Conservation (phyloP, 2,797 vertebrate genomes). For the Anguilla anguilla region DNA sequence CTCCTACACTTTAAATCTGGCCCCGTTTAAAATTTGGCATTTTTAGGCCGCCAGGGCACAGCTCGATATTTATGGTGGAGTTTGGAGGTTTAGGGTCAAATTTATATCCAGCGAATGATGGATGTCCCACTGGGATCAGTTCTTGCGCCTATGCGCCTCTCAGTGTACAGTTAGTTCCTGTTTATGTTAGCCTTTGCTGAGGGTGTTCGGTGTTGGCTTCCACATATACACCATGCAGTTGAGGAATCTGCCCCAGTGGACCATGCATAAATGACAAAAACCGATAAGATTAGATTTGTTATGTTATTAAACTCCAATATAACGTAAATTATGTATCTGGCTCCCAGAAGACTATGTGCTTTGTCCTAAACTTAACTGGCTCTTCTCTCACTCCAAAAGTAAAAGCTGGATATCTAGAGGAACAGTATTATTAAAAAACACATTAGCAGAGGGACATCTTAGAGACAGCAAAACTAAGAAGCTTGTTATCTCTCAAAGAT, state of each 20-base stretch:
- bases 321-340: no score
- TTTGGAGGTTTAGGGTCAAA: not conserved
- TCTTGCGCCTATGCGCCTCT: not conserved
- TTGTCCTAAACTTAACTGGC: no score
- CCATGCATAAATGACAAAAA: not conserved
- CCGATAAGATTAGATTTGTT: not conserved
- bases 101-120: constrained; percentile 5
- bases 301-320: no score
- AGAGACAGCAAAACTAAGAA: not conserved
- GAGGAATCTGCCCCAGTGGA: not conserved
- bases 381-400: no score
- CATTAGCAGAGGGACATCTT: not conserved
- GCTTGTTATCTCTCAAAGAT: not conserved
- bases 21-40: not conserved
- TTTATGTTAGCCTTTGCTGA: not conserved
- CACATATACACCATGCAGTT: not conserved
- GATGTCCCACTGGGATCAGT: not conserved
- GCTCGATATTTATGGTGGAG: not conserved
- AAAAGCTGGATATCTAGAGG: no score
- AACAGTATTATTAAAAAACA: no score
- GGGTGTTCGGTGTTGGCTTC: not conserved
- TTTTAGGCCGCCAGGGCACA: constrained; percentile 1
- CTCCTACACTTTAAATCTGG: not conserved
- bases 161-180: not conserved
- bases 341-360: no score